phyloP scores from a whole-genome alignment of 2,113 vertebrate genomes.

The Rhegmatorhina hoffmannsi region DNA sequence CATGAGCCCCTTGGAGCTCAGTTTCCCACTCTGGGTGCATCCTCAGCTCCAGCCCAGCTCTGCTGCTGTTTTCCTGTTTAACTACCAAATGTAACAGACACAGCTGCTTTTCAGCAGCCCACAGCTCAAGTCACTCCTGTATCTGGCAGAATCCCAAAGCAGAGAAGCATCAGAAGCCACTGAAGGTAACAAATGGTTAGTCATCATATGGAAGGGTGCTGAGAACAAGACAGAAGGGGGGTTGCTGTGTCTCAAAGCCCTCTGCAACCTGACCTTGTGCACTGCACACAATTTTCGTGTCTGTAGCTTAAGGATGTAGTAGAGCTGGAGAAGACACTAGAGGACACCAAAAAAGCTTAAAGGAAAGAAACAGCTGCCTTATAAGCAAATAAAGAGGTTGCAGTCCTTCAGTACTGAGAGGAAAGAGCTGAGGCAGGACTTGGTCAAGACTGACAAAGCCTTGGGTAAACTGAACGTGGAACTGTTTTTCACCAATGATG shows the following conservation, averaged over 20 bases:
- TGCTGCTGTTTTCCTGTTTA: neutral
- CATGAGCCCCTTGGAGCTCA: neutral
- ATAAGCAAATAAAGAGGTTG: neutral
- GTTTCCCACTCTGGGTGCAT: neutral
- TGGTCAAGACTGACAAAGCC: neutral
- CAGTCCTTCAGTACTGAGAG: neutral
- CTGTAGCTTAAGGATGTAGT: neutral
- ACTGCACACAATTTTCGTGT: neutral
- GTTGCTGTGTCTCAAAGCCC: neutral
- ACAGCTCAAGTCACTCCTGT: neutral
- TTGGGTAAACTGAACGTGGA: neutral
- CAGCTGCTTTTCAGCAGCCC: neutral
- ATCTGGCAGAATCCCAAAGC: neutral
- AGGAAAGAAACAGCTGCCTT: neutral
- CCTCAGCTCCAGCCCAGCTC: neutral
- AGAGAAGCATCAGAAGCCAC: neutral
- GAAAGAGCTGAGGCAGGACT: neutral
- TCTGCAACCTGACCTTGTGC: neutral
- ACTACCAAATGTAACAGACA: neutral
- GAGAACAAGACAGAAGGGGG: neutral
- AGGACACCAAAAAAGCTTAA: neutral
- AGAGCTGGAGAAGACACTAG: neutral
- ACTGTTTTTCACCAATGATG: rapidly evolving
- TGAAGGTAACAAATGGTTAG: neutral
- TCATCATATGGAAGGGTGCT: neutral